Percentiles rank a stretch among this genome's conserved stretches.
phyloP scores from a whole-genome alignment of 2,797 vertebrate species.

The Pseudochromis fuscus region DNA sequence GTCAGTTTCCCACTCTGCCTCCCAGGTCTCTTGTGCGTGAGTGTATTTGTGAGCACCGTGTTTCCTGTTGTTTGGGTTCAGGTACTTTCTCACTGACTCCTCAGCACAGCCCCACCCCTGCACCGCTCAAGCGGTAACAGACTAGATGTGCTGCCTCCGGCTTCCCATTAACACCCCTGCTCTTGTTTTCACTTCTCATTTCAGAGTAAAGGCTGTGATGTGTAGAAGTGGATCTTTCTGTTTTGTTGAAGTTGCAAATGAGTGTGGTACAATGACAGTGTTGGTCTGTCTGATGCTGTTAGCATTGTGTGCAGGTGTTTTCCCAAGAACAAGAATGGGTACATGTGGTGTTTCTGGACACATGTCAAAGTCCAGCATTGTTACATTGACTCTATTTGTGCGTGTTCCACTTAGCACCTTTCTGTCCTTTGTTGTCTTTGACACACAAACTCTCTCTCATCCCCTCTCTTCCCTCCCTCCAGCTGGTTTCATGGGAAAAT shows the following conservation, averaged over 20 bases:
- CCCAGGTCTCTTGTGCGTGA: conserved; percentile 23
- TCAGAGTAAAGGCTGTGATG: conserved; percentile 13
- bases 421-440: background rate
- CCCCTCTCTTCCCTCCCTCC: background rate
- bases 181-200: conserved; percentile 45
- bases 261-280: conserved; percentile 5
- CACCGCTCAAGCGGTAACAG: conserved; percentile 25
- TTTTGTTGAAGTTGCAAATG: conserved; percentile 11
- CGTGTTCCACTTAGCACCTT: background rate
- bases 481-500: conserved; percentile 99
- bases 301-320: background rate
- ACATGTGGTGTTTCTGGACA: background rate
- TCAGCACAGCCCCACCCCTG: conserved; percentile 25
- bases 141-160: conserved; percentile 42
- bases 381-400: background rate
- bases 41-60: conserved; percentile 13
- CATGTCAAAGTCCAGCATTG: background rate
- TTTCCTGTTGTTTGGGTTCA: conserved; percentile 81
- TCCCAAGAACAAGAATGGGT: background rate
- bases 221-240: conserved; percentile 11
- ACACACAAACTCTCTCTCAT: too few relatives aligned
- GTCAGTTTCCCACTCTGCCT: conserved; percentile 64
- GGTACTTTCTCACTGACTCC: conserved; percentile 69
- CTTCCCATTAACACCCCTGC: conserved; percentile 36
- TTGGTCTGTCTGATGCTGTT: conserved; percentile 1